These are phyloP conservation scores for Limnodromus scolopaceus DNA, from an alignment of 2,797 vertebrate genomes.

Conservation along the genomic window DNA sequence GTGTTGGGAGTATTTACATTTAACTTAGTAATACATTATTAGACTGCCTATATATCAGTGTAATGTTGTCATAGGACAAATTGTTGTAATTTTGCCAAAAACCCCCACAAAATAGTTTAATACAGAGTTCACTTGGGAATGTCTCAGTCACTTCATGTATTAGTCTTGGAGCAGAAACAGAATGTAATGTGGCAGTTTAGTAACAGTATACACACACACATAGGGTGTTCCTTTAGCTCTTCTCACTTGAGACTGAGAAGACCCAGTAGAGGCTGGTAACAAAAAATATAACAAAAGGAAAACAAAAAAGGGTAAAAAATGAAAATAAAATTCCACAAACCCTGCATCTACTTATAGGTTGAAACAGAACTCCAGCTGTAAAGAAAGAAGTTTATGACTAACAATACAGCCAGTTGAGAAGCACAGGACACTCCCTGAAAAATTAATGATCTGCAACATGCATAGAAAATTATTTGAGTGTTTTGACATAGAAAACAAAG, in stretches of 20 bases:
- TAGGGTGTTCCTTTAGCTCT: not conserved
- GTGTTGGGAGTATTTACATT: not conserved
- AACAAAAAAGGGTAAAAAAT: not conserved
- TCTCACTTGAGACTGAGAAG: not conserved
- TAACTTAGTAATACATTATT: not conserved
- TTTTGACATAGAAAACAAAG: not conserved
- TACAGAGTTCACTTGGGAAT: not conserved
- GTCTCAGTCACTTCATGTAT: not conserved
- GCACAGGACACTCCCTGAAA: not conserved
- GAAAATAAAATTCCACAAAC: no score
- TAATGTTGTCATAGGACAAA: not conserved
- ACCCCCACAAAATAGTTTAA: not conserved
- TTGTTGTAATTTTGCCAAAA: not conserved
- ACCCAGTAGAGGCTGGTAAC: not conserved
- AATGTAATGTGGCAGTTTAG: not conserved
- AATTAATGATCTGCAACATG: not conserved
- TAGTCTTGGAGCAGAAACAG: not conserved
- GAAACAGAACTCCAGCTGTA: not conserved
- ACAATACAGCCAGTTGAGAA: not conserved
- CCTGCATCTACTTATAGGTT: not conserved
- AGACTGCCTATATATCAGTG: not conserved
- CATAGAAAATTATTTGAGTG: not conserved
- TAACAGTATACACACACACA: accelerated
- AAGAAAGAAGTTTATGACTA: not conserved
- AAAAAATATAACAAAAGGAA: not conserved